A percentile compares a stretch with the other conserved stretches of the same genome.
These are phyloP conservation scores for Elysia chlorotica DNA, from an alignment of 1,140 invertebrate species.

Conservation along the genomic window DNA sequence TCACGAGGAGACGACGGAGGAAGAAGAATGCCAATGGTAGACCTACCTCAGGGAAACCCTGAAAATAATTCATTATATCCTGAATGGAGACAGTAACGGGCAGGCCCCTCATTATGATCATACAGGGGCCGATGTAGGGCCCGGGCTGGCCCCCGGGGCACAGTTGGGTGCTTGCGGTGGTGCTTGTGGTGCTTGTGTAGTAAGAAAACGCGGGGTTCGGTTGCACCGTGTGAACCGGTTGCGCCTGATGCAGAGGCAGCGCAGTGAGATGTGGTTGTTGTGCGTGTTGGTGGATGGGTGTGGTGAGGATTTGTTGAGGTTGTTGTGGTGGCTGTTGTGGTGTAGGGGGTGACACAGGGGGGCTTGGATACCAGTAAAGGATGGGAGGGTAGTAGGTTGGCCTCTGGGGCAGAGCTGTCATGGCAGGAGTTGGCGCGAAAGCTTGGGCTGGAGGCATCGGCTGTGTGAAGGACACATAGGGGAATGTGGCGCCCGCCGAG, in stretches of 20 bases:
- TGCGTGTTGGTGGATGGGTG: too few relatives aligned
- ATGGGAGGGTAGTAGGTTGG: constrained; percentile 50
- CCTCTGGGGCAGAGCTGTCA: constrained; percentile 34
- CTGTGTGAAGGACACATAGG: constrained; percentile 49
- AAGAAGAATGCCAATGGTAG: too few relatives aligned
- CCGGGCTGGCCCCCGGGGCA: too few relatives aligned
- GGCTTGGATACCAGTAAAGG: constrained; percentile 84
- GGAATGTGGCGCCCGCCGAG: constrained; percentile 29
- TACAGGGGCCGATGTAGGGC: constrained; percentile 63
- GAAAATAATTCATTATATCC: constrained; percentile 64
- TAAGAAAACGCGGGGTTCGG: constrained; percentile 21
- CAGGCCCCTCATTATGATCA: constrained; percentile 65
- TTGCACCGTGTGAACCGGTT: too few relatives aligned
- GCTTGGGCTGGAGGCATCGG: constrained; percentile 39
- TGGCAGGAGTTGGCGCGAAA: constrained; percentile 46
- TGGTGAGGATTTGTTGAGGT: too few relatives aligned
- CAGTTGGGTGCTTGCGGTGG: constrained; percentile 11
- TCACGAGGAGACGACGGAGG: too few relatives aligned
- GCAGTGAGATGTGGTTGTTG: too few relatives aligned
- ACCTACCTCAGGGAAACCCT: constrained; percentile 64
- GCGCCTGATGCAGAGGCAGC: too few relatives aligned
- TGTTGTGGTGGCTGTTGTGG: too few relatives aligned
- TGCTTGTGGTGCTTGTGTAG: constrained; percentile 10
- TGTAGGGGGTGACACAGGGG: constrained; percentile 84
- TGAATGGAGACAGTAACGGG: constrained; percentile 59